Conservation (phyloP, 2,888 invertebrate genomes). For the Xylophagus ater region DNA sequence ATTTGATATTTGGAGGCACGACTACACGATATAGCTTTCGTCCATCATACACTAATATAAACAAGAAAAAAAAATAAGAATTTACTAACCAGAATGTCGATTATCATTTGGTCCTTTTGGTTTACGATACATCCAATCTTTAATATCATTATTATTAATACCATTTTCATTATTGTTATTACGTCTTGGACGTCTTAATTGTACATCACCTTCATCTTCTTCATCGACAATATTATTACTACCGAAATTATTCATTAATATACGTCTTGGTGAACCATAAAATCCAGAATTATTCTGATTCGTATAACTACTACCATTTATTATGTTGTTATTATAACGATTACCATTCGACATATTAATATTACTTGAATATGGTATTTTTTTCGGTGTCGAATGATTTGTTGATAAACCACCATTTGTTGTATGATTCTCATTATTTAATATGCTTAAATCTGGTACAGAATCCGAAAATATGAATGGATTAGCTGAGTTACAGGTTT, state of each 20-base stretch:
- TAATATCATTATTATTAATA: constrained; percentile 34
- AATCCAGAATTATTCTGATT: constrained; percentile 30
- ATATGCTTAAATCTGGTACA: constrained; percentile 36
- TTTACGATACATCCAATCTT: constrained; percentile 37
- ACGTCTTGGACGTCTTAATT: constrained; percentile 31
- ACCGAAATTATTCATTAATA: constrained; percentile 35
- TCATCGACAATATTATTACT: constrained; percentile 36
- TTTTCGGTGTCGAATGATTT: constrained; percentile 38
- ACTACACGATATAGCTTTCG: too few relatives aligned
- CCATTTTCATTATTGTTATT: constrained; percentile 30
- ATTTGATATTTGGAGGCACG: too few relatives aligned
- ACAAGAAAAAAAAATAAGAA: too few relatives aligned
- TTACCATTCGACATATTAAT: constrained; percentile 11
- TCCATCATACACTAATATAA: too few relatives aligned
- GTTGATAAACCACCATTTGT: constrained; percentile 34
- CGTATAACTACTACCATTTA: constrained; percentile 32
- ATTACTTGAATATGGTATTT: constrained; percentile 29
- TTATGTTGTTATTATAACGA: constrained; percentile 3
- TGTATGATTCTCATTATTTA: constrained; percentile 36
- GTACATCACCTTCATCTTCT: constrained; percentile 35
- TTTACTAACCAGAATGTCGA: constrained; percentile 33
- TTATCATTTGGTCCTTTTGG: constrained; percentile 37
- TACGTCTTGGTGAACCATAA: constrained; percentile 35
- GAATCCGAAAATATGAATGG: constrained; percentile 38
- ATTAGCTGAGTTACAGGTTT: constrained; percentile 33